Evolutionary conservation across 2,888 invertebrate genomes (phyloP).

Genomic region (Lasioglossum oenotherae): DNA sequence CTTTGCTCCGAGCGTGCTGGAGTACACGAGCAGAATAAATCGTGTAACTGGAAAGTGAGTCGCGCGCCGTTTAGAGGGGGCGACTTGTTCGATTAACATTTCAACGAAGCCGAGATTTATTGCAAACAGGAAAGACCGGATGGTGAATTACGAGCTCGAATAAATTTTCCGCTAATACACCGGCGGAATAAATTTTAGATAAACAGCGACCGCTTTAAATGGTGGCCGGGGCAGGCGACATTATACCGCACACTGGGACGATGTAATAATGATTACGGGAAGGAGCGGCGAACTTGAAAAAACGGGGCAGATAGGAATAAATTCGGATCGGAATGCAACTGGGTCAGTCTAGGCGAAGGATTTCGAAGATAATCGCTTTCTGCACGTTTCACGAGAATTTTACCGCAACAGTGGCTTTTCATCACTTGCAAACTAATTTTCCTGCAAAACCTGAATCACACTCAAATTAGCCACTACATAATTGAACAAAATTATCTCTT

Average conservation of each 20-base stretch:
- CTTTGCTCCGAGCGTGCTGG: background rate
- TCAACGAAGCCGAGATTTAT: slow-evolving; percentile 41
- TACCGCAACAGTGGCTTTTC: background rate
- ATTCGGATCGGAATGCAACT: slow-evolving; percentile 5
- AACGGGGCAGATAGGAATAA: background rate
- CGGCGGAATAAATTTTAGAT: slow-evolving; percentile 41
- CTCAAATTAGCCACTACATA: background rate
- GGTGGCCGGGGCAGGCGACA: background rate
- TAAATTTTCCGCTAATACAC: slow-evolving; percentile 47
- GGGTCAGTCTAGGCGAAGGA: slow-evolving; percentile 22
- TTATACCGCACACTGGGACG: background rate
- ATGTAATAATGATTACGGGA: slow-evolving; percentile 23
- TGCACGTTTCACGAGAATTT: slow-evolving; percentile 6
- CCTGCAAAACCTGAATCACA: background rate
- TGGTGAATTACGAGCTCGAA: slow-evolving; percentile 29
- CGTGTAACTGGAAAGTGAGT: slow-evolving; percentile 13
- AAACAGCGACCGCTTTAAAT: slow-evolving; percentile 32
- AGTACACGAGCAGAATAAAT: slow-evolving; percentile 15
- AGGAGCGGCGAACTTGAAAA: background rate
- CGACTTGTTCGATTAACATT: slow-evolving; percentile 37
- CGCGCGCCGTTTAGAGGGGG: slow-evolving; percentile 1
- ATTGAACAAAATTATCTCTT: background rate
- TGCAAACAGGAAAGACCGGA: slow-evolving; percentile 19
- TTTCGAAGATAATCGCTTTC: slow-evolving; percentile 27
- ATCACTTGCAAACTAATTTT: background rate